Percentiles rank a stretch among this genome's conserved stretches.
Evolutionary conservation across 2,888 invertebrate genomes (phyloP).

Genomic region (Parnassius mnemosyne): DNA sequence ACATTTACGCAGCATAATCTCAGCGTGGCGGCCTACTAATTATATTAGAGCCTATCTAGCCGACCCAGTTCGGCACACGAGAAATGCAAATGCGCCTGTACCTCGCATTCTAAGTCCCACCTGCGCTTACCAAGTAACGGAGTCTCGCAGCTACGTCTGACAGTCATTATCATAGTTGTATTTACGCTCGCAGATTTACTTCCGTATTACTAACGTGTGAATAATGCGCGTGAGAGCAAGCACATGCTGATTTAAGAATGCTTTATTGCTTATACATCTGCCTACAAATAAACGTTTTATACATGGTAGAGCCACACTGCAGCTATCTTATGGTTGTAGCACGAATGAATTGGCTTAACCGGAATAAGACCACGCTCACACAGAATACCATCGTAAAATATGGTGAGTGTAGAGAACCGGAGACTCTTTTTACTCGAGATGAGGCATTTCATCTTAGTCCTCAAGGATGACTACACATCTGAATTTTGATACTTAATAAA

Average conservation of each 20-base stretch:
- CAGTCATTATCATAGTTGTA: slow-evolving; percentile 9
- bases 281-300: too few species aligned
- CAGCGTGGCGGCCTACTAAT: slow-evolving; percentile 32
- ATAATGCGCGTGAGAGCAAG: background rate
- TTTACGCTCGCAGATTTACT: background rate
- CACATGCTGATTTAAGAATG: background rate
- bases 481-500: too few species aligned
- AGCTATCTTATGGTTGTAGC: too few species aligned
- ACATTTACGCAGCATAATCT: slow-evolving; percentile 16
- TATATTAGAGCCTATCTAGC: slow-evolving; percentile 39
- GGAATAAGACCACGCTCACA: too few species aligned
- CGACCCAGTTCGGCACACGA: slow-evolving; percentile 42
- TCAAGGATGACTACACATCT: too few species aligned
- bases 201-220: slow-evolving; percentile 3
- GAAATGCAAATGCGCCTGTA: slow-evolving; percentile 44
- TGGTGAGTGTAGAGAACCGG: too few species aligned
- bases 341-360: too few species aligned
- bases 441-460: too few species aligned
- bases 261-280: too few species aligned
- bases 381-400: too few species aligned
- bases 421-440: too few species aligned
- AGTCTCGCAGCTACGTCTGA: background rate
- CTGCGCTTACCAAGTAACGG: slow-evolving; percentile 14
- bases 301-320: too few species aligned
- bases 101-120: slow-evolving; percentile 41